phyloP scores from a whole-genome alignment of 2,797 vertebrate genomes.

The Jordanella pulchra region DNA sequence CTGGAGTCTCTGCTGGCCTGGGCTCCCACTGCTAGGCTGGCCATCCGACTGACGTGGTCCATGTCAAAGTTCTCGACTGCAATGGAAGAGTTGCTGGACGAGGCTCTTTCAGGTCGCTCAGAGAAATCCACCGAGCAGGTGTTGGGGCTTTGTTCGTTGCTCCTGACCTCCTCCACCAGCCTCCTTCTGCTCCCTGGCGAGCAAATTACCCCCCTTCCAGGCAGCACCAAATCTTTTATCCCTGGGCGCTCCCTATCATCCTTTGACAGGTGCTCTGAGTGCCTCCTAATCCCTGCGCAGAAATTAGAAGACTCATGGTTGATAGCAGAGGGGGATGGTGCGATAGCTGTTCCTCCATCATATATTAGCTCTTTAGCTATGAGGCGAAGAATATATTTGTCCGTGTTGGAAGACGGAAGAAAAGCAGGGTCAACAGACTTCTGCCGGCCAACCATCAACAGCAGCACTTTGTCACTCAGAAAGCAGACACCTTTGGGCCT shows the following conservation, averaged over 20 bases:
- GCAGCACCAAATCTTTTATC: conserved; percentile 83
- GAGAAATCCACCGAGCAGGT: conserved; percentile 80
- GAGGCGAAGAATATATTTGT: conserved; percentile 88
- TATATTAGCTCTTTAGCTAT: conserved; percentile 81
- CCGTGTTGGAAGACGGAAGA: conserved; percentile 89
- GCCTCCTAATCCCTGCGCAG: conserved; percentile 78
- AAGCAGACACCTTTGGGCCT: conserved; percentile 94
- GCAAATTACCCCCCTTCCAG: conserved; percentile 71
- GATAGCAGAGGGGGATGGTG: conserved; percentile 50
- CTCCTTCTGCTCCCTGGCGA: conserved; percentile 77
- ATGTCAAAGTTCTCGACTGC: conserved; percentile 75
- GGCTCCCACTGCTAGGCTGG: conserved; percentile 63
- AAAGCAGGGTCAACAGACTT: conserved; percentile 87
- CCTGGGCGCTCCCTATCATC: conserved; percentile 67
- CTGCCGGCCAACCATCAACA: conserved; percentile 90
- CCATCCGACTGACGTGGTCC: conserved; percentile 72
- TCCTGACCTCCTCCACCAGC: conserved; percentile 86
- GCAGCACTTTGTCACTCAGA: conserved; percentile 84
- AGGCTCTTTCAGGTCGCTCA: conserved; percentile 78
- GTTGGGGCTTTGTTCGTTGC: conserved; percentile 79
- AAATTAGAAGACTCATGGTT: conserved; percentile 67
- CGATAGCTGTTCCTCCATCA: conserved; percentile 62
- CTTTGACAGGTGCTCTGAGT: conserved; percentile 77
- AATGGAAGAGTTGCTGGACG: conserved; percentile 72
- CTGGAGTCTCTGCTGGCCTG: conserved; percentile 76